These are phyloP conservation scores for Ophioninae sp. DNA, from an alignment of 2,888 invertebrate genomes.

Conservation along the genomic window DNA sequence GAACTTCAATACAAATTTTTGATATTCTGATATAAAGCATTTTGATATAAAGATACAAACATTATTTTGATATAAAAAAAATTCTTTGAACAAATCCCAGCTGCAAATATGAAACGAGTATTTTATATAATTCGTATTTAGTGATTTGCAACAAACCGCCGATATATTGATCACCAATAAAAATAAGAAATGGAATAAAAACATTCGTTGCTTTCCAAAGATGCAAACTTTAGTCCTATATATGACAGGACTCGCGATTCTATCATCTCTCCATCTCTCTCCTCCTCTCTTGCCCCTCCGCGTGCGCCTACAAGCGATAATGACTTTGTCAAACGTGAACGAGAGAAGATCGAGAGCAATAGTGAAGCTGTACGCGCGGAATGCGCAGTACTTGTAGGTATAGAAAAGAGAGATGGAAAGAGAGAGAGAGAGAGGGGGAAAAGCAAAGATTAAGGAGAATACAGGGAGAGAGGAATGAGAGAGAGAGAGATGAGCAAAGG, in stretches of 20 bases:
- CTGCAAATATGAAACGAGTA: no score
- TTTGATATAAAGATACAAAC: no score
- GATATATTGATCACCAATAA: no score
- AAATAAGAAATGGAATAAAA: no score
- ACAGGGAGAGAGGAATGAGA: conserved; percentile 17
- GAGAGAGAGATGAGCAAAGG: conserved; percentile 4
- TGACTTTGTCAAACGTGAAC: conserved; percentile 66
- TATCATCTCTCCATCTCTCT: background rate
- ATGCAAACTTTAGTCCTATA: no score
- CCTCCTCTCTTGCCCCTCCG: background rate
- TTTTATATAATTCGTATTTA: no score
- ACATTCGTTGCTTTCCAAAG: no score
- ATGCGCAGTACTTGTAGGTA: conserved; percentile 63
- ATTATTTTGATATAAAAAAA: no score
- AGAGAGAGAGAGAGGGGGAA: conserved; percentile 6
- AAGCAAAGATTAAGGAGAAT: conserved; percentile 9
- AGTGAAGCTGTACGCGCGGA: conserved; percentile 40
- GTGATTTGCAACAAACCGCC: no score
- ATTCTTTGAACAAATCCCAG: no score
- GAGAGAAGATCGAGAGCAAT: conserved; percentile 32
- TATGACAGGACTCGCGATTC: no score
- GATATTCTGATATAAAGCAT: background rate
- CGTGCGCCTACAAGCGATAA: conserved; percentile 54
- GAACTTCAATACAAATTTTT: conserved; percentile 14
- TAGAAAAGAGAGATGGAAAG: conserved; percentile 24